Evolutionary conservation across 2,888 invertebrate species (phyloP).

Genomic region (Lasioglossum oenotherae): DNA sequence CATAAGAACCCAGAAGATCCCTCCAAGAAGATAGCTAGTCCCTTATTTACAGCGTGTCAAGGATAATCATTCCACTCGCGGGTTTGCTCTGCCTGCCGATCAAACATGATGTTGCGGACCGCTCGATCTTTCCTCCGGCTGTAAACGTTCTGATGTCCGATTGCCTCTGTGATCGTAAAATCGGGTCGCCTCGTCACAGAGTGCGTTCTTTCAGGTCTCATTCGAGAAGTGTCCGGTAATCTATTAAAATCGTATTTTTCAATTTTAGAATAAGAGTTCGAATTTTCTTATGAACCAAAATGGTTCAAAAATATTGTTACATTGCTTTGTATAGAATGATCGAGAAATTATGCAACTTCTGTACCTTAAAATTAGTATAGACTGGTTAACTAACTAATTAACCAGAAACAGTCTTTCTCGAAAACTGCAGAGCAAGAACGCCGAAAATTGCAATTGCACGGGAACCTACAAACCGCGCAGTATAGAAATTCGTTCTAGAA

Average conservation of each 20-base stretch:
- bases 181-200: neutral
- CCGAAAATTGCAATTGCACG: neutral
- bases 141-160: neutral
- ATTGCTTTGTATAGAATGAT: too few relatives aligned
- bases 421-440: neutral
- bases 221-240: neutral
- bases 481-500: neutral
- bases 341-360: too few relatives aligned
- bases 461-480: neutral
- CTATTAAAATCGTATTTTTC: too few relatives aligned
- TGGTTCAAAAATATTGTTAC: too few relatives aligned
- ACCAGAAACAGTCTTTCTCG: neutral
- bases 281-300: too few relatives aligned
- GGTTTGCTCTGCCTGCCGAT: conserved; percentile 13
- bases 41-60: conserved; percentile 67
- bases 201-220: neutral
- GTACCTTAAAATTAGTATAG: too few relatives aligned
- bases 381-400: too few relatives aligned
- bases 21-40: conserved; percentile 52
- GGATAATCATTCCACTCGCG: conserved; percentile 52
- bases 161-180: neutral
- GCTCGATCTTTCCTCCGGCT: neutral
- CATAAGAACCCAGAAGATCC: conserved; percentile 67
- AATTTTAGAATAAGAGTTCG: too few relatives aligned
- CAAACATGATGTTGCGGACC: neutral